A percentile compares a stretch with the other conserved stretches of the same genome.
These are phyloP conservation scores for Sylvia borin DNA, from an alignment of 2,797 vertebrate genomes.

Conservation along the genomic window DNA sequence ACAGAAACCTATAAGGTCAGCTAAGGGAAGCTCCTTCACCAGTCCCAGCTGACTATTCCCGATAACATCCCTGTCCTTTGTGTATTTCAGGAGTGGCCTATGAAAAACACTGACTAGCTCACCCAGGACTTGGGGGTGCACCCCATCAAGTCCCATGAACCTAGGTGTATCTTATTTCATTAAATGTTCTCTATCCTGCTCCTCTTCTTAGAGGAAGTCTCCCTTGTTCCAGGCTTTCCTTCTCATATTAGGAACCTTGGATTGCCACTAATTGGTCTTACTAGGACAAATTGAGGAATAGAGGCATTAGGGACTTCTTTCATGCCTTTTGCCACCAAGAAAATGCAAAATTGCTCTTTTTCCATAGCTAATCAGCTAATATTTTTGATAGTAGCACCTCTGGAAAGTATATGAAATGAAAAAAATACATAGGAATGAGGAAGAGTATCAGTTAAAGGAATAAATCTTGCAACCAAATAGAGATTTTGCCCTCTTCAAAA, in stretches of 20 bases:
- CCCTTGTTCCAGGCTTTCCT: neutral
- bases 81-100: neutral
- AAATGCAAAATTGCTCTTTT: neutral
- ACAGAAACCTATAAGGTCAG: rapidly evolving
- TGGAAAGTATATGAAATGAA: neutral
- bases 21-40: neutral
- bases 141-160: neutral
- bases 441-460: neutral
- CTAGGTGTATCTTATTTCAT: neutral
- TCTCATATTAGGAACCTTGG: neutral
- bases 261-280: neutral
- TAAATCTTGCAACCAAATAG: neutral
- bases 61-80: neutral
- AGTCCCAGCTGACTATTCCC: neutral
- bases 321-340: neutral
- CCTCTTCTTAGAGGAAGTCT: neutral
- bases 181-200: neutral
- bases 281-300: neutral
- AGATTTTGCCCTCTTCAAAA: neutral
- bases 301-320: neutral
- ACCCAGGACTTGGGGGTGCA: neutral
- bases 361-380: neutral
- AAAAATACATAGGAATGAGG: neutral
- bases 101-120: neutral
- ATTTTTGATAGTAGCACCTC: neutral